Percentiles rank a stretch among this genome's conserved stretches.
These are phyloP conservation scores for Chelonia mydas DNA, from an alignment of 2,797 vertebrate genomes.

Conservation along the genomic window DNA sequence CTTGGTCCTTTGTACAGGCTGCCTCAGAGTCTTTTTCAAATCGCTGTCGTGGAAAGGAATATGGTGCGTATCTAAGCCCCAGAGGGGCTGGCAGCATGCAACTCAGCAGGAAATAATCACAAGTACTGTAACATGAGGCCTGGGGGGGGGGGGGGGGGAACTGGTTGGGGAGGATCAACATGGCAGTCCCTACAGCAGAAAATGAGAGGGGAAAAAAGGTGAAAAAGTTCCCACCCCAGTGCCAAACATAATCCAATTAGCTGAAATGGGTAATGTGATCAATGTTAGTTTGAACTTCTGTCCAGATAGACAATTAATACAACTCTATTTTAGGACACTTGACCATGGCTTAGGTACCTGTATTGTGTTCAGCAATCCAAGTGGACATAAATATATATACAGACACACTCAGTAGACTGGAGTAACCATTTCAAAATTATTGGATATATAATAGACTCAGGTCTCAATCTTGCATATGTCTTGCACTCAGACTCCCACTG, in stretches of 20 bases:
- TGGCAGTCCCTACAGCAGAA: background rate
- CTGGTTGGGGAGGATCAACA: background rate
- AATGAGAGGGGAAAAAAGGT: background rate
- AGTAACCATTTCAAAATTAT: background rate
- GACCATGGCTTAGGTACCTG: background rate
- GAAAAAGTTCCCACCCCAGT: background rate
- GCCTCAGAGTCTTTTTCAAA: slow-evolving; percentile 17
- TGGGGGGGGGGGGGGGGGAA: background rate
- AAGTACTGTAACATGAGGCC: background rate
- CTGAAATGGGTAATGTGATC: background rate
- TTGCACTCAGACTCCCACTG: background rate
- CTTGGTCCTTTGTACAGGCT: background rate
- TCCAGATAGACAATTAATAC: background rate
- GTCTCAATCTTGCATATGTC: background rate
- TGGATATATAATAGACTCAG: background rate
- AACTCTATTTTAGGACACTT: background rate
- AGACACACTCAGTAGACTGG: background rate
- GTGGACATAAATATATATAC: background rate
- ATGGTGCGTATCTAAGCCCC: background rate
- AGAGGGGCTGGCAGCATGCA: background rate
- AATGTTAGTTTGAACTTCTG: background rate
- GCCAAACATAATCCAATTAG: background rate
- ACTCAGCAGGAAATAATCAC: background rate
- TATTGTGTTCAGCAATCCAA: background rate
- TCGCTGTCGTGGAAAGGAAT: background rate